Base-by-base conservation (phyloP, 1,140 invertebrate species). In the Heliconius himera region DNA sequence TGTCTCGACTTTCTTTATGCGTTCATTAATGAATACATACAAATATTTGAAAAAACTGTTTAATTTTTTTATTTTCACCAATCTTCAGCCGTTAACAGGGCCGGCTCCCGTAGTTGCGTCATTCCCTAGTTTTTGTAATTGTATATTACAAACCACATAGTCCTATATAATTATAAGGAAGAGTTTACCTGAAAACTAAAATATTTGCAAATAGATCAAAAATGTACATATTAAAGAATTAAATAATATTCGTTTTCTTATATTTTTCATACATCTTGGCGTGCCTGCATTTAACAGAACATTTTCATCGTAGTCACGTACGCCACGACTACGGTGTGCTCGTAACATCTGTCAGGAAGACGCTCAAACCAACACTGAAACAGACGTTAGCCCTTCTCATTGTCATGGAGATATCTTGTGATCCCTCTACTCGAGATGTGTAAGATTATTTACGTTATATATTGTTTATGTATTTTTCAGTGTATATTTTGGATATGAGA, bases 251-350 rank as follows among this genome's bases (percentile, higher is more conserved):
- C 1, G 13, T 29, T 66, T 29, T 66, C 3, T 9, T 1, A 66
- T 29, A 66, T 66, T 29, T 66, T 66, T 60, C 9, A 9, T 66
- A 6, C 9, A 66, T 66, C 2, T 20, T 54, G 8, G n/a, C 8
- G 54, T 56, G 60, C 11, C 26, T 29, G 26, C 60, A 13, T 29
- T 66, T 66, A 66, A 66, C 26, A 29, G 26, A 22, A 66, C 60
- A 81, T 87, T 86, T 90, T 88, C 83, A 89, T 85, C 86, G 77
- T 29, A 83, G 83, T 89, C 89, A 90, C 89, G 89, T 90, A 83
- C 66, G 22, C 41, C 73, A 80, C 73, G 82, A 78, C 78, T 75
- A 70, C 74, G 60, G 26, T 29, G 82, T 66, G 29, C 26, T 66
- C 60, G 60, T 74, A 85, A 85, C 89, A 90, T 89, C 85, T 90